Evolutionary conservation across 1,140 invertebrate species (phyloP), one percentile per base, ranked within the genome.

Genomic region (Paralvinella palmiformis): DNA sequence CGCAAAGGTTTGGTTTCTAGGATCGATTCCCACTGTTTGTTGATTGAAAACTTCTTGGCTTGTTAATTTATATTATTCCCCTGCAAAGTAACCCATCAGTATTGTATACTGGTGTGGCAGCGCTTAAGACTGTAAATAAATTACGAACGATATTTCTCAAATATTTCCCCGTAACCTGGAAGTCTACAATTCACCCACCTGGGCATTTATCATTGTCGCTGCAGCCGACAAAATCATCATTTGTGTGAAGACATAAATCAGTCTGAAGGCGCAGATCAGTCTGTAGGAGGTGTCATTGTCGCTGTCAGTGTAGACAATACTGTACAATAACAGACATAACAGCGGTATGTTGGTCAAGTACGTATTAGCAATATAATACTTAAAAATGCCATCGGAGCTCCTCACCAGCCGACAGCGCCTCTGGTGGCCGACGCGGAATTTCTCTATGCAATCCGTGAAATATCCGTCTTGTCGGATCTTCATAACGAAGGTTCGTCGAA

Each of bases 391-490:
- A 53, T 53, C 50, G 10, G 50, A 7, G 7, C 24, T 10, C 24
- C 10, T 22, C 15, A 53, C 50, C 27, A 53, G 27, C 50, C 24
- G 7, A 22, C 50, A 53, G 10, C 50, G 15, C 24, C 24, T 60
- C 24, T 60, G 58, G 58, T 60, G 58, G 4, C 4, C 20, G 37
- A 60, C 22, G n/a, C 58, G 17, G 29, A 60, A 60, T 13, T 31
- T 5, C 31, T 60, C 58, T 22, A 60, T 15, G 37, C 41, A 31
- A 27, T 60, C 58, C 17, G 37, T 60, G 37, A 60, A 60, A 13
- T 13, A 50, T 45, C 58, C 58, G 24, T 60, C 58, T 45, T 60
- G 32, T 45, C n/a, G 17, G 17, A 60, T 60, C 37, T 60, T 60
- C 58, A 60, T 33, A 17, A 13, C 29, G 24, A 60, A 60, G 4